Conservation (phyloP, 2,888 invertebrate species). For the Steinernema carpocapsae region DNA sequence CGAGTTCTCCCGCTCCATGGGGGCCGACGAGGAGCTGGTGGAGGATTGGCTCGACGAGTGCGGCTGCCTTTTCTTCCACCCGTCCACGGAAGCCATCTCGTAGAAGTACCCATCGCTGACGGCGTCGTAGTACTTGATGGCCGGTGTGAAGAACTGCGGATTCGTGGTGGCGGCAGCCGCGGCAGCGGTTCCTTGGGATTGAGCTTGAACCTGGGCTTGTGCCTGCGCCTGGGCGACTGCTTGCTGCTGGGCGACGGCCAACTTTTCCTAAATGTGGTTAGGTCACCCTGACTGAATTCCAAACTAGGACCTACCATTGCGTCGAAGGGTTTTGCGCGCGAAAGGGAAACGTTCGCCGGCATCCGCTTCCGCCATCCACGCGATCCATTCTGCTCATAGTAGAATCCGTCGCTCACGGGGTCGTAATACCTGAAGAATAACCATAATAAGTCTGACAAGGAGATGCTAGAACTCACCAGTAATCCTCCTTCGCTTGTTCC, state of each 20-base stretch:
- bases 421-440: slow-evolving; percentile 55
- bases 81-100: slow-evolving; percentile 68
- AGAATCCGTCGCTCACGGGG: slow-evolving; percentile 65
- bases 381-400: slow-evolving; percentile 67
- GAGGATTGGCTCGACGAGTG: slow-evolving; percentile 31
- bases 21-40: slow-evolving; percentile 26
- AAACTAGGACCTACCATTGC: not conserved
- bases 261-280: not conserved
- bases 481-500: slow-evolving; percentile 46
- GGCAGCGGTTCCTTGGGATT: not conserved
- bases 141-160: slow-evolving; percentile 5
- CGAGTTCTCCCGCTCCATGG: not conserved
- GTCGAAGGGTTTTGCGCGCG: slow-evolving; percentile 1
- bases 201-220: not conserved
- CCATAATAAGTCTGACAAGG: not conserved
- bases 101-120: slow-evolving; percentile 66
- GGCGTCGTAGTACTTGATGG: slow-evolving; percentile 61
- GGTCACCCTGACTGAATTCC: not conserved
- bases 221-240: not conserved
- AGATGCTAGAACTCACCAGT: slow-evolving; percentile 40
- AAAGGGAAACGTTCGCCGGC: slow-evolving; percentile 36
- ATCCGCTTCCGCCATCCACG: slow-evolving; percentile 56
- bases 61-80: slow-evolving; percentile 58
- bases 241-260: not conserved
- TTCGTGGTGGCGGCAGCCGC: not conserved